phyloP scores from a whole-genome alignment of 1,140 invertebrate genomes.

The Zaprionus camerounensis region DNA sequence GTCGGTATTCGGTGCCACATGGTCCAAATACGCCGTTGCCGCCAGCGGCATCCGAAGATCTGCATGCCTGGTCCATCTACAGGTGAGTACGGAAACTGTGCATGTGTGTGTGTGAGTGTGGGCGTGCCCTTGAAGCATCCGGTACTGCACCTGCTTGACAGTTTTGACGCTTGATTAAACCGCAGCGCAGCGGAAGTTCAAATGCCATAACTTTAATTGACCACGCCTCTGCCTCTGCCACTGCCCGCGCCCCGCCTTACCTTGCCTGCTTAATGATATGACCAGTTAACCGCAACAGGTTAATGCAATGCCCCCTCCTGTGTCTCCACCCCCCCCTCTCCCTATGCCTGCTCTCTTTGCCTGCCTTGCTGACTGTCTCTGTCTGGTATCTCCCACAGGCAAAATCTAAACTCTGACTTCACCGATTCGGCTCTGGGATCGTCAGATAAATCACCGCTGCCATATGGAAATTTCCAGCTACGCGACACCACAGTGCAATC shows the following conservation, averaged over 20 bases:
- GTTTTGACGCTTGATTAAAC: slow-evolving; percentile 75
- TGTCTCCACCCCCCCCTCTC: neutral
- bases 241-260: no score
- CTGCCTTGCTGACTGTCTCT: slow-evolving; percentile 32
- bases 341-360: slow-evolving; percentile 8
- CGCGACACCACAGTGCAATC: slow-evolving; percentile 96
- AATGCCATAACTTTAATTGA: slow-evolving; percentile 66
- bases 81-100: slow-evolving; percentile 85
- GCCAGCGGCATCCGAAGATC: slow-evolving; percentile 91
- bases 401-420: slow-evolving; percentile 97
- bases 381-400: slow-evolving; percentile 86
- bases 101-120: neutral
- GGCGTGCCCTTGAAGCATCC: slow-evolving; percentile 47
- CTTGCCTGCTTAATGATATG: slow-evolving; percentile 32
- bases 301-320: slow-evolving; percentile 30
- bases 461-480: slow-evolving; percentile 96
- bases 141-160: slow-evolving; percentile 58
- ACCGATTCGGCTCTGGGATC: slow-evolving; percentile 96
- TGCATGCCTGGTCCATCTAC: slow-evolving; percentile 98
- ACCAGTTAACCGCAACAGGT: slow-evolving; percentile 62
- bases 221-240: slow-evolving; percentile 47
- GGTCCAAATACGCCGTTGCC: slow-evolving; percentile 87
- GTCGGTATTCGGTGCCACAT: slow-evolving; percentile 92
- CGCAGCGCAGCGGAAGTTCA: slow-evolving; percentile 66
- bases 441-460: slow-evolving; percentile 94